Base-by-base conservation (phyloP, 53 echinoderm and acorn worm genomes). In the Paelopatides confundens region DNA sequence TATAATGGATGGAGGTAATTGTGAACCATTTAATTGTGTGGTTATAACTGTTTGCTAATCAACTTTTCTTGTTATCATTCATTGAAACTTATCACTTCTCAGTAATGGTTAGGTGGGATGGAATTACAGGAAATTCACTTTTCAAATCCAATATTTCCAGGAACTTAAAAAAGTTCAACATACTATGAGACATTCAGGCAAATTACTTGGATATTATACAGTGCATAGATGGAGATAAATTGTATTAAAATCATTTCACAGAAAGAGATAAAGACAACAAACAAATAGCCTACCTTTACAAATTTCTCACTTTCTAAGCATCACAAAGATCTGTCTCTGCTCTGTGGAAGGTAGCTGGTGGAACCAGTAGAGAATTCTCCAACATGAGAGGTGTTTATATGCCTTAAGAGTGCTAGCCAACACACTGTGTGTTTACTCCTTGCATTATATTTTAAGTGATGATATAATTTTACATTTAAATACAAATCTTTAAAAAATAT, bases 281-380 rank as follows among this genome's bases (percentile, higher is more conserved):
- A 69, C 34, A 30, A 58, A n/a, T 21, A 58, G 58, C 58, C 58
- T 58, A 58, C 58, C 58, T 58, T 58, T 58, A n/a, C 6, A 17
- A 18, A 54, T n/a, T 6, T 18, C 1, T 54, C 23, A 58, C 6
- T 58, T 58, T 58, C 58, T 58, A 58, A 18, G 28, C 43, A 39
- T 74, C 74, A 35, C 27, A 43, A 29, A 74, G 23, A 39, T 74
- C 74, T 74, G 40, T 13, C n/a, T 28, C 17, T 58, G 58, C 74
- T 74, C 74, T 27, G 39, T 39, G 74, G 74, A 74, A 74, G 74
- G 74, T 74, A 74, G 74, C 74, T 74, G 38, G 74, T 74, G 74
- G 74, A 24, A 74, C 74, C 74, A 58, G 58, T n/a, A 58, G 58
- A 18, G 58, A 58, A 58, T 58, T 15, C 58, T 58, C 58, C 58